Evolutionary conservation across 1,140 invertebrate genomes (phyloP), one percentile per base, ranked within the genome.

Genomic region (Heterodera carotae): DNA sequence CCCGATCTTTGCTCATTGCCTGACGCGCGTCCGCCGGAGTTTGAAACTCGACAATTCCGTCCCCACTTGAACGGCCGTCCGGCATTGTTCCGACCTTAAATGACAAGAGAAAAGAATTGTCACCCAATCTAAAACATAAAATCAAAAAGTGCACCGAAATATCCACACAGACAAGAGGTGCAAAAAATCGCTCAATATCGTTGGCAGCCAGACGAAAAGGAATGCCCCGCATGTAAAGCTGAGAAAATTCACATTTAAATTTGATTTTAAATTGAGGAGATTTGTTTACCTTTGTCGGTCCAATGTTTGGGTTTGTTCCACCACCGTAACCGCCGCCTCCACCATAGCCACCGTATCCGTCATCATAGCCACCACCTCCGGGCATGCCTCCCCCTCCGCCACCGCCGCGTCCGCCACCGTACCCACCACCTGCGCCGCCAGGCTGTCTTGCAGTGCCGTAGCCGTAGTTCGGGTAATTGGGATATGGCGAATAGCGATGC

Each of bases 11-110:
- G 25, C n/a, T 48, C 31, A 78, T 43, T 29, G 77, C 77, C 22
- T 76, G 72, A 8, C 56, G 59, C 2, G 77, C 74, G 39, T 78
- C 77, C 7, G 64, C 62, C 12, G 77, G 77, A n/a, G 72, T 78
- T 66, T 78, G 60, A 53, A 78, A 78, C 25, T 78, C 76, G 18
- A 77, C 76, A 66, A 77, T 75, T n/a, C 77, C 77, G 76, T 78
- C 77, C 15, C 77, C 77, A 31, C 62, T 76, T n/a, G 77, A 34
- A 27, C 77, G 77, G 2, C 77, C 77, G 76, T 78, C 74, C 59
- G 71, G 71, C 71, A 74, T 74, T 18, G 71, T 56, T 2, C 71
- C 71, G 25, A 74, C 64, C 69, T 71, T n/a, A 31, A 15, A 56
- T 56, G 22, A 53, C 2, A 18, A 56, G 22, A 56, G 18, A 15